A percentile compares a stretch with the other conserved stretches of the same genome.
These are phyloP conservation scores for Syngnathus rostellatus DNA, from an alignment of 2,797 vertebrate species.

Conservation along the genomic window DNA sequence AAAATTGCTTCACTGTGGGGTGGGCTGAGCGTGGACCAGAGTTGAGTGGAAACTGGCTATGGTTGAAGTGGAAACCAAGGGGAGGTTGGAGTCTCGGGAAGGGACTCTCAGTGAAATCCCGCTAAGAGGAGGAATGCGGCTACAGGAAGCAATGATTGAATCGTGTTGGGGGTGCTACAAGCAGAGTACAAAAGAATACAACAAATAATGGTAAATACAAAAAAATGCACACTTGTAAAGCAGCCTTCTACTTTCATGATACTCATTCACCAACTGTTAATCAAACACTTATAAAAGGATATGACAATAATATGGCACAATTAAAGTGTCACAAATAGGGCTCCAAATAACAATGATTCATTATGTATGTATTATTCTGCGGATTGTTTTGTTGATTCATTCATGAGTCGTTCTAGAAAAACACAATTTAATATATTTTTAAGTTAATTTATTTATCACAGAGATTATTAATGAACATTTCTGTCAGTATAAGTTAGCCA, in stretches of 20 bases:
- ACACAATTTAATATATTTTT: too few species aligned
- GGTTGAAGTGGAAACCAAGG: neutral
- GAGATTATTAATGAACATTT: too few species aligned
- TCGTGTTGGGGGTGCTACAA: neutral
- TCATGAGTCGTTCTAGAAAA: too few species aligned
- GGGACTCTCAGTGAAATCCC: neutral
- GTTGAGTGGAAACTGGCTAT: neutral
- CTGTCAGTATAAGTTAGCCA: too few species aligned
- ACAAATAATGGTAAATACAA: neutral
- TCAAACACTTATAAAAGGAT: too few species aligned
- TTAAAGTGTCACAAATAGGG: too few species aligned
- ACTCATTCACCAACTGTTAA: neutral
- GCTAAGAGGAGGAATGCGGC: neutral
- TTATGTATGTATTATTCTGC: too few species aligned
- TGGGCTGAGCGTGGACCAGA: neutral
- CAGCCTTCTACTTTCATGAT: neutral
- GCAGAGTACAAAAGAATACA: neutral
- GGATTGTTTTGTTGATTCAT: too few species aligned
- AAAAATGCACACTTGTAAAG: conserved; percentile 2
- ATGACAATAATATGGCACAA: too few species aligned
- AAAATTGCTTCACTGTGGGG: conserved; percentile 3
- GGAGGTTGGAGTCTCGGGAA: neutral
- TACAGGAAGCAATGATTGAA: neutral
- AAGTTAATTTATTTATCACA: too few species aligned
- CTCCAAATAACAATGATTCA: too few species aligned